phyloP scores from a whole-genome alignment of 2,113 vertebrate genomes.

The Eudyptes chrysolophus region DNA sequence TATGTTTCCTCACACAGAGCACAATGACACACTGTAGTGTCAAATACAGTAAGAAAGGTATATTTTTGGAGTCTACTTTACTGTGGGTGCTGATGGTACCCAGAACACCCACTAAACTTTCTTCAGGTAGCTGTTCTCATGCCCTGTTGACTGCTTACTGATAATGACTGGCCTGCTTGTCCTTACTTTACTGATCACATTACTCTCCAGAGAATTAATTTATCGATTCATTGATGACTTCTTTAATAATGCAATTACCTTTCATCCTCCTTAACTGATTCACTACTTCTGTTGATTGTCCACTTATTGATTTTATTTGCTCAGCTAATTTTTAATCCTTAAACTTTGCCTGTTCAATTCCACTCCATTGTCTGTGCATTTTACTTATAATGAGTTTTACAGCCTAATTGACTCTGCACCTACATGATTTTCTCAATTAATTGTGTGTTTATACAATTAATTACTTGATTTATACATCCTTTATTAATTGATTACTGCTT shows the following conservation, averaged over 20 bases:
- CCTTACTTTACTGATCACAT: not conserved
- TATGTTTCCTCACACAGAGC: not conserved
- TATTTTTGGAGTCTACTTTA: not conserved
- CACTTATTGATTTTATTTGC: slow-evolving; percentile 37
- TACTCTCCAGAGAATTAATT: not conserved
- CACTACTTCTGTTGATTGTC: not conserved
- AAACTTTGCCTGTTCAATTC: slow-evolving; percentile 38
- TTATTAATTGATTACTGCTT: slow-evolving; percentile 24
- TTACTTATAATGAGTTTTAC: slow-evolving; percentile 25
- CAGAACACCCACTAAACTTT: not conserved
- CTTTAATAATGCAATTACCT: slow-evolving; percentile 12
- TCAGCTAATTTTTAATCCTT: slow-evolving; percentile 43
- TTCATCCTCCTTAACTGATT: slow-evolving; percentile 12
- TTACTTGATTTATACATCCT: not conserved
- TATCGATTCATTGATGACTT: slow-evolving; percentile 1
- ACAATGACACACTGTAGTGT: not conserved
- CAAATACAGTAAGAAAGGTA: not conserved
- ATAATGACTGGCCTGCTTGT: not conserved
- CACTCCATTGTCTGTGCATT: not conserved
- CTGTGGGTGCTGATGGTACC: not conserved
- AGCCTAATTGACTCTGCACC: not conserved
- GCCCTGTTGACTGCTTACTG: not conserved
- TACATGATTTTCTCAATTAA: slow-evolving; percentile 25
- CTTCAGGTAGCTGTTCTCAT: not conserved
- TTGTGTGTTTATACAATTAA: slow-evolving; percentile 44